Conservation (phyloP, 2,888 invertebrate species). For the Neuroscelio doddi region DNA sequence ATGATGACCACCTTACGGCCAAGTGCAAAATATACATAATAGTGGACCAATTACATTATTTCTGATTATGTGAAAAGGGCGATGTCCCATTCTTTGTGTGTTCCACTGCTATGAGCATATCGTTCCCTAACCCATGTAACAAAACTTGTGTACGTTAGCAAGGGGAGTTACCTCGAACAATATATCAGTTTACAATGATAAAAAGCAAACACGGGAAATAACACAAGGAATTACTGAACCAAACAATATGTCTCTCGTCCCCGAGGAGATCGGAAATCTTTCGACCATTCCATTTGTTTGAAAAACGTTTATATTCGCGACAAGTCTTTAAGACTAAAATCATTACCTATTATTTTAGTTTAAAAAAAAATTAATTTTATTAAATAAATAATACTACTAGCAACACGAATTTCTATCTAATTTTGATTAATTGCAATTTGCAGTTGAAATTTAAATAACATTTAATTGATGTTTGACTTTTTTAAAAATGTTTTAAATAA, state of each 20-base stretch:
- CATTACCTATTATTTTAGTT: constrained; percentile 15
- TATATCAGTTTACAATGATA: constrained; percentile 69
- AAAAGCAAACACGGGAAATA: constrained; percentile 69
- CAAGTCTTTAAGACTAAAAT: constrained; percentile 35
- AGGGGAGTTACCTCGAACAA: constrained; percentile 62
- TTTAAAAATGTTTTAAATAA: no score
- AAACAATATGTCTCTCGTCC: constrained; percentile 67
- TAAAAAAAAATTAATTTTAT: no score
- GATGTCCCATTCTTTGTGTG: constrained; percentile 17
- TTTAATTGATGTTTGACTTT: no score
- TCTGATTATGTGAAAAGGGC: constrained; percentile 28
- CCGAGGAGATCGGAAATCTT: constrained; percentile 59
- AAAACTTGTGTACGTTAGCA: constrained; percentile 42
- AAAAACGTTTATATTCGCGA: constrained; percentile 37
- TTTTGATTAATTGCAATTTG: no score
- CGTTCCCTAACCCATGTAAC: constrained; percentile 25
- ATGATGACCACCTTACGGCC: no score
- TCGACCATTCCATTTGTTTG: constrained; percentile 48
- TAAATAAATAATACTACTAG: no score
- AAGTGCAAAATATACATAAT: constrained; percentile 24
- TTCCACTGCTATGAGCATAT: constrained; percentile 13
- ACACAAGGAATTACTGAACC: constrained; percentile 67
- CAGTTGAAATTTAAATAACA: no score
- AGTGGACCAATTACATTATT: constrained; percentile 36
- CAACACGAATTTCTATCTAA: no score